phyloP scores from a whole-genome alignment of 2,113 vertebrate species.

The Tragelaphus strepsiceros region DNA sequence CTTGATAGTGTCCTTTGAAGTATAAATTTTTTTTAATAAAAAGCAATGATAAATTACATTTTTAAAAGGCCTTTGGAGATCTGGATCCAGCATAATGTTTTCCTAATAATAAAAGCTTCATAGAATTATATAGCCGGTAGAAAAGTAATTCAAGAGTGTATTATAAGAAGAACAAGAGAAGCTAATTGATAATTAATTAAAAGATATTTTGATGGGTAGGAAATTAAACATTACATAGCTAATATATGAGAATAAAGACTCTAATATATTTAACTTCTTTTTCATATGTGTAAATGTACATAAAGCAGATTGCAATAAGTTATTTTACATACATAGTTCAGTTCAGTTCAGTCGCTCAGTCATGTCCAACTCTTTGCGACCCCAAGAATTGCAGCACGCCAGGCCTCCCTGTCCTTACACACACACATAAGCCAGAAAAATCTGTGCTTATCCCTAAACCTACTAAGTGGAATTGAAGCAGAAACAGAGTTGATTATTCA shows the following conservation, averaged over 20 bases:
- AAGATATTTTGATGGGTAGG: constrained; percentile 46
- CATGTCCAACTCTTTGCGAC: rapidly evolving
- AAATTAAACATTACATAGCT: constrained; percentile 46
- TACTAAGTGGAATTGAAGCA: constrained; percentile 9
- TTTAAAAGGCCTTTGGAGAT: not conserved
- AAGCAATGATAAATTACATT: constrained; percentile 5
- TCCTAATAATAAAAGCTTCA: constrained; percentile 32
- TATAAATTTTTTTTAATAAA: not conserved
- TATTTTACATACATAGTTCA: constrained; percentile 31
- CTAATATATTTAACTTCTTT: constrained; percentile 32
- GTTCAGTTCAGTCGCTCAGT: too few species aligned
- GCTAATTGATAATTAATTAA: constrained; percentile 39
- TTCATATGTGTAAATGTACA: constrained; percentile 35
- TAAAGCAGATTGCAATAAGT: constrained; percentile 30
- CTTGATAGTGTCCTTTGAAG: not conserved
- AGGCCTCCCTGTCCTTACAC: too few species aligned
- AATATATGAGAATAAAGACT: not conserved
- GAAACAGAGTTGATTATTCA: constrained; percentile 34
- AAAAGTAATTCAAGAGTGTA: constrained; percentile 32
- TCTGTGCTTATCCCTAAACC: not conserved
- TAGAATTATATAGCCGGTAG: constrained; percentile 13
- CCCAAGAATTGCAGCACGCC: too few species aligned
- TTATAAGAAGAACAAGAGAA: constrained; percentile 27
- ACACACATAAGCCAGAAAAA: constrained; percentile 30
- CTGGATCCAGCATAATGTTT: constrained; percentile 6